A percentile compares a stretch with the other conserved stretches of the same genome.
Evolutionary conservation across 2,113 vertebrate genomes (phyloP).

Genomic region (Mesitornis unicolor): DNA sequence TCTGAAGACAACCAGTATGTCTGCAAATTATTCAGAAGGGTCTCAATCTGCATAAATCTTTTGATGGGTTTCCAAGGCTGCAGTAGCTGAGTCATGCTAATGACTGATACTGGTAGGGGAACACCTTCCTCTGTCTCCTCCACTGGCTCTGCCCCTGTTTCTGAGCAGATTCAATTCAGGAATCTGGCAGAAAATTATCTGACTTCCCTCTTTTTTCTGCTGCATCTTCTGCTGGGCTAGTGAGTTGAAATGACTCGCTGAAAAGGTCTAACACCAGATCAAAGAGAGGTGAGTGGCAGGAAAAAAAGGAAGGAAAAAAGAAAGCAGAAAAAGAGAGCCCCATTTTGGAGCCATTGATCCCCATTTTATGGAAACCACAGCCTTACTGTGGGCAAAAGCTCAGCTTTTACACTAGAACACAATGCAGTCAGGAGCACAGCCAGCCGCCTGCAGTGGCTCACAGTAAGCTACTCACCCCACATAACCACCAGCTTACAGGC

Average conservation of each 20-base stretch:
- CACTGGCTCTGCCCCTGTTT: background rate
- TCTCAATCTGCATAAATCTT: background rate
- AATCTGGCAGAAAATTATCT: background rate
- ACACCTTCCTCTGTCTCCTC: background rate
- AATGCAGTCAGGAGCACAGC: background rate
- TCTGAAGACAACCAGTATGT: background rate
- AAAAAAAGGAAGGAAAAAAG: background rate
- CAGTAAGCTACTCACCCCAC: background rate
- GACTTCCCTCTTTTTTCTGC: background rate
- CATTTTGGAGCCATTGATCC: background rate
- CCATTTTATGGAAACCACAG: background rate
- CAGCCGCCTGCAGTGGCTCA: background rate
- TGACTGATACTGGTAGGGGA: background rate
- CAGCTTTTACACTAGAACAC: accelerated
- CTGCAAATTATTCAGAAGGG: background rate
- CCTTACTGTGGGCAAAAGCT: background rate
- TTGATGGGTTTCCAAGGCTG: background rate
- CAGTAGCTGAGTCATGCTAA: background rate
- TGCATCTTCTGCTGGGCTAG: background rate
- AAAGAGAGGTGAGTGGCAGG: background rate
- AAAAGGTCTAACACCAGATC: background rate
- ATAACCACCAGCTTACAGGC: background rate
- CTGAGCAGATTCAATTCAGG: background rate
- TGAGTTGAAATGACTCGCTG: background rate
- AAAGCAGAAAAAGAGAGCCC: background rate